Percentiles rank a stretch among this genome's conserved stretches.
Conservation (phyloP, 1,140 invertebrate genomes). For the Neodiprion fabricii region DNA sequence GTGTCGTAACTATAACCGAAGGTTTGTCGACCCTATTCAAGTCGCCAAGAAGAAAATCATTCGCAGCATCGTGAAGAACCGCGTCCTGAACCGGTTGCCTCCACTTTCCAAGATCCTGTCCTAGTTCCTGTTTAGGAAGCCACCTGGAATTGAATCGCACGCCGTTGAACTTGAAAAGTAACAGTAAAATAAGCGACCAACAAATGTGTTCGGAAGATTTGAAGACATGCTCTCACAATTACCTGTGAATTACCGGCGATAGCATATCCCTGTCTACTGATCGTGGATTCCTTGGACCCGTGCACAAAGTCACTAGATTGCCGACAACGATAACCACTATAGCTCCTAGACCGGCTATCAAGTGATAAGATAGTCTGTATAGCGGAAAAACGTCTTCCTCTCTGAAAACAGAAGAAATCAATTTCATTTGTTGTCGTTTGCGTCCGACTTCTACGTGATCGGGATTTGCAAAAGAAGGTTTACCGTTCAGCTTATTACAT, state of each 20-base stretch:
- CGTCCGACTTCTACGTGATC: no score
- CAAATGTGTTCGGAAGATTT: no score
- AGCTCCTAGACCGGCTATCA: conserved; percentile 76
- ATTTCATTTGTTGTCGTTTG: no score
- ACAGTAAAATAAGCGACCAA: no score
- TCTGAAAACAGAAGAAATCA: conserved; percentile 34
- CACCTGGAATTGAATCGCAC: no score
- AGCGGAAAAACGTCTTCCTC: conserved; percentile 68
- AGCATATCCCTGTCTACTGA: conserved; percentile 67
- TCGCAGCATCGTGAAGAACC: neutral
- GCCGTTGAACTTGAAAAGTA: no score
- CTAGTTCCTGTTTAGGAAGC: no score
- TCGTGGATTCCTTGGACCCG: conserved; percentile 66
- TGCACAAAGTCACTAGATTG: conserved; percentile 70
- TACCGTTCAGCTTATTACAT: no score
- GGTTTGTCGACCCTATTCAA: neutral
- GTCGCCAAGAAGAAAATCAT: neutral
- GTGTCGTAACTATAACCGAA: neutral
- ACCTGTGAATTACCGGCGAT: conserved; percentile 67
- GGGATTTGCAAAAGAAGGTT: no score
- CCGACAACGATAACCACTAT: conserved; percentile 71
- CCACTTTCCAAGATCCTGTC: no score
- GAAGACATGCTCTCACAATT: neutral
- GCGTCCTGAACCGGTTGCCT: no score
- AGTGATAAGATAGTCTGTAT: conserved; percentile 76